phyloP scores from a whole-genome alignment of 2,888 invertebrate species.

The Acanthosepion lycidas region DNA sequence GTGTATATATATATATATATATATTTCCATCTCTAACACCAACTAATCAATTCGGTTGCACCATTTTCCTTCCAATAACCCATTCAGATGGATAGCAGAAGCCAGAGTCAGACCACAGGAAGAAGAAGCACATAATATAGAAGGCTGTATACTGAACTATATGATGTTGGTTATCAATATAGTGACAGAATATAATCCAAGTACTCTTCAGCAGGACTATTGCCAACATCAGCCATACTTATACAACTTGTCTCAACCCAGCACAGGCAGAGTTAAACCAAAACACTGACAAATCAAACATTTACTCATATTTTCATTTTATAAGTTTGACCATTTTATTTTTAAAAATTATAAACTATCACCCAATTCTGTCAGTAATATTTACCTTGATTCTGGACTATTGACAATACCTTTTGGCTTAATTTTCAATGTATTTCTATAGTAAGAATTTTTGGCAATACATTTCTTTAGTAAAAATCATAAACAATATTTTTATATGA shows the following conservation, averaged over 20 bases:
- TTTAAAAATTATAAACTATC: too few species aligned
- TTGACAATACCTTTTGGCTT: too few species aligned
- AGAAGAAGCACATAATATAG: background rate
- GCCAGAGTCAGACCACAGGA: background rate
- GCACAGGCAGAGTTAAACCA: background rate
- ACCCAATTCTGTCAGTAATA: too few species aligned
- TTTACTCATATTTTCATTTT: too few species aligned
- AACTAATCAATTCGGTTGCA: background rate
- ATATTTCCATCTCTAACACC: background rate
- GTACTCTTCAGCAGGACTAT: background rate
- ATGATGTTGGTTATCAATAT: too few species aligned
- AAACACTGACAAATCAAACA: too few species aligned
- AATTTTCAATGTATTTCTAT: too few species aligned
- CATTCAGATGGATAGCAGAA: background rate
- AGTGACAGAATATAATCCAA: background rate
- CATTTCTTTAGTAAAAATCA: too few species aligned
- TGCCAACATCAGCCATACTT: background rate
- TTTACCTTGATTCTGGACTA: too few species aligned
- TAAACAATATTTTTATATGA: too few species aligned
- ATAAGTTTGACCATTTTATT: too few species aligned
- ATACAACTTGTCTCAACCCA: background rate
- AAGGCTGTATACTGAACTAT: background rate
- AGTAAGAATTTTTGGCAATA: too few species aligned
- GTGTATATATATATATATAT: background rate
- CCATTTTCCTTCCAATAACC: background rate